A percentile compares a stretch with the other conserved stretches of the same genome.
These are phyloP conservation scores for Pseudotriccus pelzelni DNA, from an alignment of 2,797 vertebrate species.

Conservation along the genomic window DNA sequence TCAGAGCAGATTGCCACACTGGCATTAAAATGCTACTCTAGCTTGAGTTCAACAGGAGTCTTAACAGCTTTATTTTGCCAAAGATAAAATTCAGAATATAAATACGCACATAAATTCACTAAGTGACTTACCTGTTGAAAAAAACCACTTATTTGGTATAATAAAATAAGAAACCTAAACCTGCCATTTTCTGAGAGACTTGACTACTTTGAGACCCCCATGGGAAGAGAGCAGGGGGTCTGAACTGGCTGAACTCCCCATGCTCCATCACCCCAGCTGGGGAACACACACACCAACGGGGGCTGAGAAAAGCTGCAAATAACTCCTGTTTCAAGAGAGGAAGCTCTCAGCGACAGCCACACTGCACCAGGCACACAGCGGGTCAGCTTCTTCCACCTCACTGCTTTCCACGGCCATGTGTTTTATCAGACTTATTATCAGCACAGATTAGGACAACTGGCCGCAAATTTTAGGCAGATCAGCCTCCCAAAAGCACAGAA, in stretches of 20 bases:
- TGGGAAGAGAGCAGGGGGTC: neutral
- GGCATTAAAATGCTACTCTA: neutral
- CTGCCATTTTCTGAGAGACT: neutral
- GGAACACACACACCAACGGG: neutral
- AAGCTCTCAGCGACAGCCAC: neutral
- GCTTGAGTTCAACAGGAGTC: neutral
- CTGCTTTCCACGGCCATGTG: neutral
- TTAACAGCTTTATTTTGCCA: conserved; percentile 23
- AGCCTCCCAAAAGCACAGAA: neutral
- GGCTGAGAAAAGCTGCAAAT: neutral
- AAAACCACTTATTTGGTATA: neutral
- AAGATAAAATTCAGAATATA: neutral
- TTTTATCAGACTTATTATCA: neutral
- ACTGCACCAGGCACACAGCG: neutral
- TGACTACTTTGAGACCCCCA: neutral
- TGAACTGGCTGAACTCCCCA: neutral
- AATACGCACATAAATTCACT: neutral
- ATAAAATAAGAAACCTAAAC: neutral
- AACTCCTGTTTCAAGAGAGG: neutral
- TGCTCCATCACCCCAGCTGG: neutral
- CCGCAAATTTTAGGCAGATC: neutral
- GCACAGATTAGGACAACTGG: neutral
- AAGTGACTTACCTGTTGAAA: neutral
- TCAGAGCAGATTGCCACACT: neutral
- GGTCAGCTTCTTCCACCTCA: neutral